These are phyloP conservation scores for Drosophila nigromelanica DNA, from an alignment of 1,140 invertebrate genomes.

Conservation along the genomic window DNA sequence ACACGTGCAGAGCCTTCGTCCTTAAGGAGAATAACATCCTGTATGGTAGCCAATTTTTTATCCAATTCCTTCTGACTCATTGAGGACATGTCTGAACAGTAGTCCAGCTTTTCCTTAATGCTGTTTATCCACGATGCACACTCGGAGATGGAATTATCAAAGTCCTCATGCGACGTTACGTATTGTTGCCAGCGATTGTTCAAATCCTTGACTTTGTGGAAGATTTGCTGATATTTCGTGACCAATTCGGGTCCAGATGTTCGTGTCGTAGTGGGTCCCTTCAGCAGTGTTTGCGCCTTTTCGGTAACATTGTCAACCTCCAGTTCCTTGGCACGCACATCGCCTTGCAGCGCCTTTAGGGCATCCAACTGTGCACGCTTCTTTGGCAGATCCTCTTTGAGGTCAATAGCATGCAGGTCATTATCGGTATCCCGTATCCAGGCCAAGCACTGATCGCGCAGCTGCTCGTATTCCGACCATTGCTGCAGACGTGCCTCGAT, in stretches of 20 bases:
- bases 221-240: conserved; percentile 95
- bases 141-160: conserved; percentile 91
- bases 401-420: conserved; percentile 93
- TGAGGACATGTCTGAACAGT: conserved; percentile 92
- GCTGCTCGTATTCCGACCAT: conserved; percentile 95
- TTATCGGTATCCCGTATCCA: conserved; percentile 96
- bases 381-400: conserved; percentile 92
- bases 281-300: conserved; percentile 92
- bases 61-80: conserved; percentile 93
- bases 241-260: conserved; percentile 93
- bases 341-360: conserved; percentile 92
- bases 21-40: conserved; percentile 93
- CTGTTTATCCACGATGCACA: conserved; percentile 93
- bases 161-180: conserved; percentile 94
- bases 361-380: conserved; percentile 93
- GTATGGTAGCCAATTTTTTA: conserved; percentile 92
- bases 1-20: conserved; percentile 96
- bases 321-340: conserved; percentile 94
- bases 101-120: conserved; percentile 92
- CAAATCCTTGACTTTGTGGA: conserved; percentile 95
- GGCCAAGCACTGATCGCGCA: conserved; percentile 92
- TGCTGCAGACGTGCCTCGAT: conserved; percentile 93
- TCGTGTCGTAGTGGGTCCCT: conserved; percentile 86
- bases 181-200: conserved; percentile 96
- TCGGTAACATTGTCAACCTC: conserved; percentile 97